Percentiles rank a stretch among this genome's conserved stretches.
phyloP scores from a whole-genome alignment of 2,113 vertebrate species.

The Pogona vitticeps region DNA sequence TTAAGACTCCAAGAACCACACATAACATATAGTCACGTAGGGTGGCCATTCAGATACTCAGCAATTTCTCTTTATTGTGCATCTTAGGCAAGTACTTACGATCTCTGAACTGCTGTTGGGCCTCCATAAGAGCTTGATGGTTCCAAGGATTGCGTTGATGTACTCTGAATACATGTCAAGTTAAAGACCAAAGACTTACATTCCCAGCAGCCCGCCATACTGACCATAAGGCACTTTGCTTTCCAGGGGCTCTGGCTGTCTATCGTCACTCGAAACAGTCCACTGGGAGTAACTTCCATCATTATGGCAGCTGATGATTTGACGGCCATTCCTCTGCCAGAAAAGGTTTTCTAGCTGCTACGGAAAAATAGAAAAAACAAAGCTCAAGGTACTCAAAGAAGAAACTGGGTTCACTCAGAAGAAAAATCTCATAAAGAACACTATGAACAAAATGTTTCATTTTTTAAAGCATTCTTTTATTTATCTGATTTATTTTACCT shows the following conservation, averaged over 20 bases:
- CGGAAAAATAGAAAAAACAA: conserved; percentile 25
- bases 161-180: background rate
- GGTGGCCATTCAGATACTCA: no score
- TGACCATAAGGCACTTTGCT: conserved; percentile 91
- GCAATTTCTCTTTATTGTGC: background rate
- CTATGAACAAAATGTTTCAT: background rate
- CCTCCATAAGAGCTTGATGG: background rate
- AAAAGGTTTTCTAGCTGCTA: conserved; percentile 93
- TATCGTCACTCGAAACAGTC: conserved; percentile 75
- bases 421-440: background rate
- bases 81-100: background rate
- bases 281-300: conserved; percentile 94
- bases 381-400: conserved; percentile 17
- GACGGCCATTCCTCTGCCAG: conserved; percentile 89
- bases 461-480: background rate
- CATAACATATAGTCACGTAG: background rate
- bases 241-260: conserved; percentile 81
- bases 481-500: background rate
- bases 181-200: background rate
- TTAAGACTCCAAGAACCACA: background rate
- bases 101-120: no score
- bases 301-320: conserved; percentile 91
- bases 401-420: background rate
- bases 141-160: background rate
- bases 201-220: conserved; percentile 45